Evolutionary conservation across 1,140 invertebrate genomes (phyloP).

Genomic region (Drosophila parvula): DNA sequence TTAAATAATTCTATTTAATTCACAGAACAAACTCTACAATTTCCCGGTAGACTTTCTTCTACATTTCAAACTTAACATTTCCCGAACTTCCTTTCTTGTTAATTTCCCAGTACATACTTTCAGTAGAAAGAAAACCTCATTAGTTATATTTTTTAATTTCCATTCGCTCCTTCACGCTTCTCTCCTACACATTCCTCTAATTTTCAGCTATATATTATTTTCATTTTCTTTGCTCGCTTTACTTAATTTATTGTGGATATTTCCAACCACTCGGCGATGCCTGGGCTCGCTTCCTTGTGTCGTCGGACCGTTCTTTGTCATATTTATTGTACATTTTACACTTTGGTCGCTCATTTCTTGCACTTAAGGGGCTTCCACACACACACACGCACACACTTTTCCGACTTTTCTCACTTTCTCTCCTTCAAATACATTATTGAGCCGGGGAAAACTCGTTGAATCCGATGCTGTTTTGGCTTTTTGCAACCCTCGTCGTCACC

Average conservation of each 20-base stretch:
- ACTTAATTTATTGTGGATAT: slow-evolving; percentile 54
- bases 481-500: slow-evolving; percentile 35
- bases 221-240: not conserved
- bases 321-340: slow-evolving; percentile 74
- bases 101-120: not conserved
- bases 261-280: slow-evolving; percentile 45
- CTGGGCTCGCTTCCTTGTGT: not conserved
- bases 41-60: not conserved
- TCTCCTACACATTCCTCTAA: slow-evolving; percentile 6
- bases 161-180: slow-evolving; percentile 13
- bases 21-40: not conserved
- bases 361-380: slow-evolving; percentile 41
- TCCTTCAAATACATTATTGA: slow-evolving; percentile 38
- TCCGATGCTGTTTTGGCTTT: slow-evolving; percentile 45
- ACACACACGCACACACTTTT: slow-evolving; percentile 1
- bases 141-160: slow-evolving; percentile 17
- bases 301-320: slow-evolving; percentile 40
- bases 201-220: slow-evolving; percentile 13
- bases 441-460: slow-evolving; percentile 30
- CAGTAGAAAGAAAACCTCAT: slow-evolving; percentile 11
- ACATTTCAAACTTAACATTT: not conserved
- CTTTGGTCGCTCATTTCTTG: slow-evolving; percentile 61
- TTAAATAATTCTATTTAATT: not conserved
- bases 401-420: not conserved
- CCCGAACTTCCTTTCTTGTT: not conserved